phyloP scores from a whole-genome alignment of 2,113 vertebrate species.

The Gallinago jamesoni region DNA sequence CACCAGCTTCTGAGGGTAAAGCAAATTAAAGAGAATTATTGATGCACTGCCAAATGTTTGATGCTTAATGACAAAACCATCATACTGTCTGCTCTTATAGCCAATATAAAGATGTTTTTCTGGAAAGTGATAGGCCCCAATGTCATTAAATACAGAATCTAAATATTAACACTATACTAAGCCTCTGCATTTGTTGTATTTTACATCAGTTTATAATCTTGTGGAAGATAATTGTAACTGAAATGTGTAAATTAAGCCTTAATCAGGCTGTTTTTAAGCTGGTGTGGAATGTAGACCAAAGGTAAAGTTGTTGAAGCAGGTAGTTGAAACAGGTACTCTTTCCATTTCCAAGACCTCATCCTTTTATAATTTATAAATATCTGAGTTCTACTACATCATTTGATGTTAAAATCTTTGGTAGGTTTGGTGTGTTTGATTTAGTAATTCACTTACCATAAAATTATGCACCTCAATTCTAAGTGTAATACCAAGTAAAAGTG shows the following conservation, averaged over 20 bases:
- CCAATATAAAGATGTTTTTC: constrained; percentile 78
- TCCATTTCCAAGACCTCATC: background rate
- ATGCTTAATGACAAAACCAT: constrained; percentile 88
- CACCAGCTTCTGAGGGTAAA: constrained; percentile 83
- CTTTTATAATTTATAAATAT: background rate
- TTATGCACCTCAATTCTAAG: background rate
- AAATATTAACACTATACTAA: background rate
- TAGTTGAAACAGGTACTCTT: background rate
- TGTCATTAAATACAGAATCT: background rate
- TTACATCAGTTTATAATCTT: background rate
- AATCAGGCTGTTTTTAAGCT: background rate
- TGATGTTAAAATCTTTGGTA: background rate
- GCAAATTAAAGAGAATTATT: constrained; percentile 92
- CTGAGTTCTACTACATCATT: background rate
- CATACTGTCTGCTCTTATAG: constrained; percentile 79
- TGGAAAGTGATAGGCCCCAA: background rate
- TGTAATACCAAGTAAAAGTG: background rate
- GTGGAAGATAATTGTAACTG: background rate
- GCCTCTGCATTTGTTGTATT: background rate
- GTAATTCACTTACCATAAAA: background rate
- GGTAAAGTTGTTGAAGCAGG: background rate
- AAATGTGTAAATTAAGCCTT: background rate
- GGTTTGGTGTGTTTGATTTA: background rate
- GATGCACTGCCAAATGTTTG: constrained; percentile 87
- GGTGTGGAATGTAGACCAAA: background rate